A percentile compares a stretch with the other conserved stretches of the same genome.
Conservation (phyloP, 2,113 vertebrate species). For the Burhinus bistriatus region DNA sequence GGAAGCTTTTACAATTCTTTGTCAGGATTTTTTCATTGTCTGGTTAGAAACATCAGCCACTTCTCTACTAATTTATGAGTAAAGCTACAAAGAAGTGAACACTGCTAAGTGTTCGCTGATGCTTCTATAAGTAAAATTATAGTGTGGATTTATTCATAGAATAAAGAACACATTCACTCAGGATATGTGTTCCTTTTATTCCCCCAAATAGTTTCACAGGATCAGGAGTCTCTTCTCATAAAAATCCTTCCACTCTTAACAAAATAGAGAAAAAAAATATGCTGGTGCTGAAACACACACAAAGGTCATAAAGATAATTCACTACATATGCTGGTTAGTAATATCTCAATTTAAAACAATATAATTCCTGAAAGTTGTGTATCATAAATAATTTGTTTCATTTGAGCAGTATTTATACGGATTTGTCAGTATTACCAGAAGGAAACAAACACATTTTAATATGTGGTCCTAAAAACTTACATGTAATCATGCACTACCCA, state of each 20-base stretch:
- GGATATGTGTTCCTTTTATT: not conserved
- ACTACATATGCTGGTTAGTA: not conserved
- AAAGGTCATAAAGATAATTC: not conserved
- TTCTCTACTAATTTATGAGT: not conserved
- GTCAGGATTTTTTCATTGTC: not conserved
- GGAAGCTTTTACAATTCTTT: not conserved
- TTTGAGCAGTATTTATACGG: not conserved
- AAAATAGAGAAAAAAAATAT: constrained; percentile 27
- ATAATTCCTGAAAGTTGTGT: not conserved
- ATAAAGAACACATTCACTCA: not conserved
- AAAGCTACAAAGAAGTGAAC: not conserved
- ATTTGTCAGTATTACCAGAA: not conserved
- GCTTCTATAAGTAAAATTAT: not conserved
- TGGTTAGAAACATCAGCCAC: not conserved
- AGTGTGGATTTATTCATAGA: not conserved
- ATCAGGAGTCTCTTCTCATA: constrained; percentile 19
- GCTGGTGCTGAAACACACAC: not conserved
- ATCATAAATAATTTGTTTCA: not conserved
- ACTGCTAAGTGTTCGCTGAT: not conserved
- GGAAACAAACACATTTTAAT: not conserved
- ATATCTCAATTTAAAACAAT: not conserved
- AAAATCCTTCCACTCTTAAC: constrained; percentile 19
- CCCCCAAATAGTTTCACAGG: not conserved
- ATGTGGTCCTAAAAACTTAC: not conserved
- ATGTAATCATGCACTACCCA: not conserved